These are phyloP conservation scores for Teleogryllus oceanicus DNA, from an alignment of 2,888 invertebrate species.

Conservation along the genomic window DNA sequence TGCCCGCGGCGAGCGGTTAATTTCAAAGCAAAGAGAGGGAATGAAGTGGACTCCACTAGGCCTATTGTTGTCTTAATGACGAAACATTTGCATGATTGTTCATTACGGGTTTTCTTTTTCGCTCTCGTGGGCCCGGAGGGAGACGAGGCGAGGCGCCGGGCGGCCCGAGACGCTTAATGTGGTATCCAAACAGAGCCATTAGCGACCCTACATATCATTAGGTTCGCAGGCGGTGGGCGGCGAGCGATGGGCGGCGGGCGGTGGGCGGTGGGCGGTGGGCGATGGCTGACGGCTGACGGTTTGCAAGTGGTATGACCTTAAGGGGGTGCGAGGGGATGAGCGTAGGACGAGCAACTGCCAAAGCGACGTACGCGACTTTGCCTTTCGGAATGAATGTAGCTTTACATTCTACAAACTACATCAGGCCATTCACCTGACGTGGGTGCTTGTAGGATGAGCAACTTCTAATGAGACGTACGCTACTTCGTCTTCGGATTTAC, in stretches of 20 bases:
- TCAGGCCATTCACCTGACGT: too few species aligned
- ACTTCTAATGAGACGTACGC: too few species aligned
- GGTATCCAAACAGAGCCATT: slow-evolving; percentile 18
- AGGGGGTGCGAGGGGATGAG: too few species aligned
- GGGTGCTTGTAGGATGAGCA: too few species aligned
- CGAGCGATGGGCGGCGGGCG: background rate
- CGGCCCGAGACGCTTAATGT: background rate
- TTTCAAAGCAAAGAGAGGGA: slow-evolving; percentile 18
- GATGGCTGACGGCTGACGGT: background rate
- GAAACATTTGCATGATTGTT: slow-evolving; percentile 24
- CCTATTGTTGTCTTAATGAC: slow-evolving; percentile 23
- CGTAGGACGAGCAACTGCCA: too few species aligned
- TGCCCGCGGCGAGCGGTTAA: slow-evolving; percentile 6
- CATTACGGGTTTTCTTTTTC: slow-evolving; percentile 21
- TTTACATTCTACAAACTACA: too few species aligned
- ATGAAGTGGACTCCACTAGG: background rate
- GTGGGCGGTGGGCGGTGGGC: background rate
- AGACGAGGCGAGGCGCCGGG: background rate
- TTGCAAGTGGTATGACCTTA: too few species aligned
- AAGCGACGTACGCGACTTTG: too few species aligned
- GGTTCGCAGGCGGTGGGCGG: slow-evolving; percentile 4
- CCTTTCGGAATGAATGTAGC: too few species aligned
- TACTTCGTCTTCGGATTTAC: too few species aligned
- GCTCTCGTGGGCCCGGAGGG: background rate
- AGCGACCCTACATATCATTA: slow-evolving; percentile 18